Evolutionary conservation across 1,140 invertebrate genomes (phyloP), one percentile per base, ranked within the genome.

Genomic region (Cotesia chilonis): DNA sequence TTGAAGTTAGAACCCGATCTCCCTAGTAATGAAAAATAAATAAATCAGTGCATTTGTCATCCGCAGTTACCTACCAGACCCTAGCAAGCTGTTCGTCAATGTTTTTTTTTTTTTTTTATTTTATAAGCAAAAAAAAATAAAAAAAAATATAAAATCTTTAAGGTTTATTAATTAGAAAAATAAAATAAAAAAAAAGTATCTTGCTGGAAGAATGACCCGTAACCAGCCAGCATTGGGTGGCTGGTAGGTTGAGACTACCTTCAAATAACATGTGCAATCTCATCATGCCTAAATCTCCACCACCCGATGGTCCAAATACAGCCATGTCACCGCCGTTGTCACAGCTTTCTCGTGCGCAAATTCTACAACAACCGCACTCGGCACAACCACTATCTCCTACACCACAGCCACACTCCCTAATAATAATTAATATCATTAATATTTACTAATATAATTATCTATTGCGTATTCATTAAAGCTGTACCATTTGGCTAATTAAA

Each of bases 361-460:
- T 90, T 63, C 94, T 87, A 85, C 98, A 99, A 41, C 94, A 93
- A 0, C 97, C 96, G 85, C 98, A 99, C 76, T 94, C 92, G 1
- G 92, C 90, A 82, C 97, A 99, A 0, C 97, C 96, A 54, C 95
- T 94, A 82, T 98, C 97, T 12, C 96, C 97, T 81, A 95, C 94
- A 12, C 97, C 97, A 89, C 97, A 99, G 1, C 95, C 96, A 88
- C 97, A 99, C 80, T 94, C 93, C 78, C 95, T 96, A 73, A 6
- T n/a, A 17, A 59, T 57, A 35, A 7, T 55, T 52, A 51, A 36
- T 6, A 76, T 28, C 28, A 28, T 28, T 28, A 60, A 28, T 65
- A 71, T 70, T 59, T 38, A 28, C 12, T 60, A 59, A 67, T 65
- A 36, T 10, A 68, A 66, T 55, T 52, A 54, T 1, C n/a, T 14